These are phyloP conservation scores for Hippoglossus hippoglossus DNA, from an alignment of 2,797 vertebrate genomes.

Conservation along the genomic window DNA sequence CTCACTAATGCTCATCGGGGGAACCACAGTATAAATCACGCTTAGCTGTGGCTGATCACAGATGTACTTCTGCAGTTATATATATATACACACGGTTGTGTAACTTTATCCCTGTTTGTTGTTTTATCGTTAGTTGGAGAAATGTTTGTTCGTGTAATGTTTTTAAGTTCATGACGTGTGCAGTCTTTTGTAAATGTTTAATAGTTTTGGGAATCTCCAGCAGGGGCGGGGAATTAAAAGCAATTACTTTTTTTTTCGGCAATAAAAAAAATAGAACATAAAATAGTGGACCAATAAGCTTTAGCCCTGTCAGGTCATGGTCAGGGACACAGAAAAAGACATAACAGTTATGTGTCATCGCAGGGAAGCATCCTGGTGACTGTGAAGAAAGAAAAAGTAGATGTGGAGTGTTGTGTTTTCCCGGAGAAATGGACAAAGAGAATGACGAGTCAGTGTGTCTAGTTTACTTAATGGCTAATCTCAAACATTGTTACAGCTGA, in stretches of 20 bases:
- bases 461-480: background rate
- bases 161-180: too few relatives aligned
- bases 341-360: background rate
- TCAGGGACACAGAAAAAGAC: too few relatives aligned
- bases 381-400: background rate
- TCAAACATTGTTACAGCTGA: too few relatives aligned
- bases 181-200: background rate
- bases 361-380: background rate
- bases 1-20: constrained; percentile 27
- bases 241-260: too few relatives aligned
- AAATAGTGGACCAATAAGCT: too few relatives aligned
- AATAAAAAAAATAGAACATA: too few relatives aligned
- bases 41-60: background rate
- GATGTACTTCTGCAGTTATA: background rate
- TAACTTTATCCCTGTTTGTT: background rate
- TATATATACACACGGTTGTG: background rate
- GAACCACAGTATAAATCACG: constrained; percentile 30
- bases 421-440: background rate
- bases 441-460: background rate
- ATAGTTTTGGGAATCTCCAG: background rate
- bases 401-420: too few relatives aligned
- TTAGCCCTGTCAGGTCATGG: background rate
- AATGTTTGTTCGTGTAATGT: background rate
- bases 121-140: background rate
- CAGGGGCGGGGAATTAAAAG: too few relatives aligned